Percentiles rank a stretch among this genome's conserved stretches.
phyloP scores from a whole-genome alignment of 1,140 invertebrate species.

The Brachystomella parvula region DNA sequence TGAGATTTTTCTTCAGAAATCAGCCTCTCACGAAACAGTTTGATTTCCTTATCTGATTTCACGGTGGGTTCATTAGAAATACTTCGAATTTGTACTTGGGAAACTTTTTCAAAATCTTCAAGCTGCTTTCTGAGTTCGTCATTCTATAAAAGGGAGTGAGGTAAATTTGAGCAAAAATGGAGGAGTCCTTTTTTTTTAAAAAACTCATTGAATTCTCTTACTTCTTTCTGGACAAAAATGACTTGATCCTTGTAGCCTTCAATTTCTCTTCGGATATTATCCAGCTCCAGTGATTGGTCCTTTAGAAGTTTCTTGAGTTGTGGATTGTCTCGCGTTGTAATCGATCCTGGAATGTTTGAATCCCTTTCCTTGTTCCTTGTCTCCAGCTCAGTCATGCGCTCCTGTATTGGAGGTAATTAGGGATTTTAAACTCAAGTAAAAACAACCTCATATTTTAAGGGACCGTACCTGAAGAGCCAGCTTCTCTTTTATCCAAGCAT shows the following conservation, averaged over 20 bases:
- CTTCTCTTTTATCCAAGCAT: slow-evolving; percentile 67
- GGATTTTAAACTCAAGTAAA: background rate
- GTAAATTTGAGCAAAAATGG: background rate
- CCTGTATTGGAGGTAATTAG: slow-evolving; percentile 45
- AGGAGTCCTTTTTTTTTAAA: background rate
- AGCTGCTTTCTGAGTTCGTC: slow-evolving; percentile 72
- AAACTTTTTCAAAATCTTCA: slow-evolving; percentile 75
- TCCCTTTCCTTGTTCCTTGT: slow-evolving; percentile 47
- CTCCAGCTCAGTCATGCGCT: slow-evolving; percentile 58
- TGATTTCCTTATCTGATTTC: slow-evolving; percentile 61
- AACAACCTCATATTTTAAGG: background rate
- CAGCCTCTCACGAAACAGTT: slow-evolving; percentile 55
- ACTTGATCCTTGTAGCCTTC: slow-evolving; percentile 61
- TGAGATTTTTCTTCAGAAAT: slow-evolving; percentile 61
- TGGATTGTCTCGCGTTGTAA: slow-evolving; percentile 28
- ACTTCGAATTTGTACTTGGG: slow-evolving; percentile 62
- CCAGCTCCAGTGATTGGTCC: slow-evolving; percentile 65
- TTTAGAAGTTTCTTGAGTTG: slow-evolving; percentile 60
- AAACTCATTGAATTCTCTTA: slow-evolving; percentile 37
- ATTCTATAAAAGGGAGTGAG: slow-evolving; percentile 48
- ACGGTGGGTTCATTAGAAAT: slow-evolving; percentile 18
- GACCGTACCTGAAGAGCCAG: slow-evolving; percentile 50
- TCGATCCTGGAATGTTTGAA: slow-evolving; percentile 37
- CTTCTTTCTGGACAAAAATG: slow-evolving; percentile 56
- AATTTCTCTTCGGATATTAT: slow-evolving; percentile 62